Conservation (phyloP, 2,888 invertebrate species). For the Dorcus parallelipipedus region DNA sequence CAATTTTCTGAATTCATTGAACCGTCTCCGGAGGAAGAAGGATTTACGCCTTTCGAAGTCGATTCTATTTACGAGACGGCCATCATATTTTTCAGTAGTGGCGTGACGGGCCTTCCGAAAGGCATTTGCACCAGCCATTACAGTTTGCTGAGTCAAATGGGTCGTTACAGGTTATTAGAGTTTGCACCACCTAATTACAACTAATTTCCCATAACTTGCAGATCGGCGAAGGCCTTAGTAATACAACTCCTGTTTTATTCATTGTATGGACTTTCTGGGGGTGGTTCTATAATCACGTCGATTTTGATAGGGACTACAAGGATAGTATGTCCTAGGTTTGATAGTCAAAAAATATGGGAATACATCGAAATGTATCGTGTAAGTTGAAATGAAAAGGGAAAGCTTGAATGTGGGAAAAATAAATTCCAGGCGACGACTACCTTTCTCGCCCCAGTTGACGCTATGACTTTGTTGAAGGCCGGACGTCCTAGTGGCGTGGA, state of each 20-base stretch:
- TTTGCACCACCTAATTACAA: background rate
- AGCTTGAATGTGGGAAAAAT: background rate
- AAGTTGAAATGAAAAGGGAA: background rate
- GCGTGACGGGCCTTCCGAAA: slow-evolving; percentile 26
- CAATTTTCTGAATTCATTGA: slow-evolving; percentile 13
- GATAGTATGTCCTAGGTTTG: slow-evolving; percentile 6
- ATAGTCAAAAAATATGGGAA: background rate
- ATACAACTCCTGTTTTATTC: slow-evolving; percentile 13
- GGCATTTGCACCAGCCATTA: slow-evolving; percentile 28
- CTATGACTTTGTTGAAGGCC: slow-evolving; percentile 30
- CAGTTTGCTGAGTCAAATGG: slow-evolving; percentile 8
- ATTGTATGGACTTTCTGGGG: slow-evolving; percentile 21
- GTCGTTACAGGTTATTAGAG: background rate
- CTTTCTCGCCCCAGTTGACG: slow-evolving; percentile 34
- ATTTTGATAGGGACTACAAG: slow-evolving; percentile 10
- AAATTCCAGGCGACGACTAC: slow-evolving; percentile 29
- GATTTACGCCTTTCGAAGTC: slow-evolving; percentile 19
- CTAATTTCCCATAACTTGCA: background rate
- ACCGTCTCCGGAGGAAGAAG: slow-evolving; percentile 7
- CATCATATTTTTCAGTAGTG: slow-evolving; percentile 20
- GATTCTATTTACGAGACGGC: slow-evolving; percentile 11
- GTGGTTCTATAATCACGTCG: slow-evolving; percentile 5
- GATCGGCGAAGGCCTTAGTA: background rate
- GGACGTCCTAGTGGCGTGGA: slow-evolving; percentile 38
- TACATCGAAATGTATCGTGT: slow-evolving; percentile 1